Percentiles rank a stretch among this genome's conserved stretches.
Conservation (phyloP, 2,797 vertebrate species). For the Phylloscopus collybita region DNA sequence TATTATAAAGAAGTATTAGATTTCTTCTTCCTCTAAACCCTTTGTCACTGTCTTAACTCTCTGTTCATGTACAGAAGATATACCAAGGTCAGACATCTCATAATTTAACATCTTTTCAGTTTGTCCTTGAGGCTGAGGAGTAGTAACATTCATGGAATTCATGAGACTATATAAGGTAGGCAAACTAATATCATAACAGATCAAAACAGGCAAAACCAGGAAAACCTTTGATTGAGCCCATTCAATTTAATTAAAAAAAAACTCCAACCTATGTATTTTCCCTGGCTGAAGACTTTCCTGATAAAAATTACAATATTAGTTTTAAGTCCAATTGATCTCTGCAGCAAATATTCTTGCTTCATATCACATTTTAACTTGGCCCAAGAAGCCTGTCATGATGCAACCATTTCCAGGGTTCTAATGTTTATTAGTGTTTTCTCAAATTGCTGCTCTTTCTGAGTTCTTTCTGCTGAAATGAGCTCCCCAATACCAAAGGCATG, state of each 20-base stretch:
- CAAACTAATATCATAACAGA: neutral
- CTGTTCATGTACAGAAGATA: constrained; percentile 15
- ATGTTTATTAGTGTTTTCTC: neutral
- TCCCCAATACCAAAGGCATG: neutral
- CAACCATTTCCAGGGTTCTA: neutral
- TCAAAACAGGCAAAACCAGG: neutral
- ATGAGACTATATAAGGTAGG: constrained; percentile 2
- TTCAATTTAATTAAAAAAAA: neutral
- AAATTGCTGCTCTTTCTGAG: neutral
- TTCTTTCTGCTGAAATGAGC: neutral
- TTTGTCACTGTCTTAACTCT: constrained; percentile 47
- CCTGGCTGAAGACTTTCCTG: constrained; percentile 1
- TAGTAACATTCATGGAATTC: neutral
- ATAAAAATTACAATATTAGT: constrained; percentile 1
- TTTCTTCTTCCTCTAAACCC: constrained; percentile 25
- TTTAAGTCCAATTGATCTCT: constrained; percentile 1
- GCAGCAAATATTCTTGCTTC: neutral
- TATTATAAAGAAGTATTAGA: neutral
- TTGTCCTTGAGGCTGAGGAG: constrained; percentile 29
- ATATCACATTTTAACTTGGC: neutral
- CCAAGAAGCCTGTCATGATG: neutral
- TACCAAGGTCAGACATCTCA: constrained; percentile 34
- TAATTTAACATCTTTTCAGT: neutral
- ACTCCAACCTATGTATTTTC: neutral
- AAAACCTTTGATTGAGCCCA: neutral